These are phyloP conservation scores for Crocuta crocuta DNA, from an alignment of 2,113 vertebrate genomes.

Conservation along the genomic window DNA sequence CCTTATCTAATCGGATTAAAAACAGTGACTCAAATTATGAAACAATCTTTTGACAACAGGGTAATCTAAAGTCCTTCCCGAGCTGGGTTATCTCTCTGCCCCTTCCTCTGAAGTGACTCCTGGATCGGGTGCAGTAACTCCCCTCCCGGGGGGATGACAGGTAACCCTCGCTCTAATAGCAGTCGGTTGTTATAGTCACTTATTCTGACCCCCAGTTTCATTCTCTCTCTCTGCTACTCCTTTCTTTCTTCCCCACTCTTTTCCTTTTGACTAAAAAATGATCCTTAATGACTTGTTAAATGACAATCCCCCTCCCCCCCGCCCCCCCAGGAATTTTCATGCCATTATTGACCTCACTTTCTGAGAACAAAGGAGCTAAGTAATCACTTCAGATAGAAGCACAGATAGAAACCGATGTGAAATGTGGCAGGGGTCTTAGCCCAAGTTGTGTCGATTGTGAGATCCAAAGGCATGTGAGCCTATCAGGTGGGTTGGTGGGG, in stretches of 20 bases:
- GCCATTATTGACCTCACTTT: neutral
- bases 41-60: neutral
- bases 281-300: neutral
- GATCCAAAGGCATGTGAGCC: neutral
- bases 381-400: neutral
- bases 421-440: neutral
- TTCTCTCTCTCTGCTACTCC: neutral
- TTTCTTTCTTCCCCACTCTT: neutral
- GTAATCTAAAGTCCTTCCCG: neutral
- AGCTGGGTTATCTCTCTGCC: neutral
- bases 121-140: neutral
- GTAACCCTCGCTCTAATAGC: neutral
- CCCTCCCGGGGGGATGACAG: rapidly evolving
- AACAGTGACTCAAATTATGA: neutral
- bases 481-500: neutral
- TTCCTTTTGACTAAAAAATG: neutral
- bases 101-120: neutral
- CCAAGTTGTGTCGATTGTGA: neutral
- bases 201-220: neutral
- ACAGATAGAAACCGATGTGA: neutral
- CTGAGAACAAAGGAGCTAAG: neutral
- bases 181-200: neutral
- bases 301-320: neutral
- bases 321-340: neutral
- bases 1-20: neutral